These are phyloP conservation scores for Rattus norvegicus DNA, from an alignment of 2,113 vertebrate genomes.

Conservation along the genomic window GRCr8 NC_086020.1:9435001-9435500, in stretches of 20 bases:
- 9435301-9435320: conserved; percentile 10
- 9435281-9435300: not conserved
- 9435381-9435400: not conserved
- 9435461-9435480: not conserved
- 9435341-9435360: not conserved
- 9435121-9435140: conserved; percentile 34
- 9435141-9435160: conserved; percentile 44
- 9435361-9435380: conserved; percentile 32
- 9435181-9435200: not conserved
- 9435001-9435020: conserved; percentile 33
- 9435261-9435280: not conserved
- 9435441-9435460: not conserved
- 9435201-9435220: not conserved
- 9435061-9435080: conserved; percentile 47
- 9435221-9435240: conserved; percentile 18
- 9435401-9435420: not conserved
- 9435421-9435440: not conserved
- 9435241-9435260: conserved; percentile 3
- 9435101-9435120: not conserved
- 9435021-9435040: conserved; percentile 19
- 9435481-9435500: not conserved
- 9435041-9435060: not conserved
- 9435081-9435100: conserved; percentile 43
- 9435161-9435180: conserved; percentile 24
- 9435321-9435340: not conserved